phyloP scores from a whole-genome alignment of 2,888 invertebrate genomes.

The Ashinkailepas kermadecensis region DNA sequence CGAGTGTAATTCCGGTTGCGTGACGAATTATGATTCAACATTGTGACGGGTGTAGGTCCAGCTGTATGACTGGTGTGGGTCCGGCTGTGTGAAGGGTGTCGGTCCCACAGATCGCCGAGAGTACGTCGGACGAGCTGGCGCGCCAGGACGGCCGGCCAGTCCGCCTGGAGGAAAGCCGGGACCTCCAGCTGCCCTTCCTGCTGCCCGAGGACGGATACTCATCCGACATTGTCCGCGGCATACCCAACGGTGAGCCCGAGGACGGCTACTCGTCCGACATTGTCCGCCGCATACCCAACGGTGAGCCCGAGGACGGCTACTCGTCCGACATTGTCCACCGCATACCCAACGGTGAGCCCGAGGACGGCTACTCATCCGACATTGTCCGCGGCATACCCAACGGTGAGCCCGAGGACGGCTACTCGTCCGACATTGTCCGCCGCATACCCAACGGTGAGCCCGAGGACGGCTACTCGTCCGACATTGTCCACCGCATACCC shows the following conservation, averaged over 20 bases:
- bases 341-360: constrained; percentile 76
- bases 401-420: constrained; percentile 88
- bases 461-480: constrained; percentile 96
- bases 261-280: constrained; percentile 98
- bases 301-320: constrained; percentile 89
- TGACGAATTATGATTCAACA: too few relatives aligned
- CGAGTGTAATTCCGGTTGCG: too few relatives aligned
- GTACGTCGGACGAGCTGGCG: constrained; percentile 83
- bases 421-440: constrained; percentile 89
- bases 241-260: constrained; percentile 67
- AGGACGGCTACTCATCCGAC: constrained; percentile 96
- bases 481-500: constrained; percentile 88
- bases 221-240: constrained; percentile 88
- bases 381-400: constrained; percentile 83
- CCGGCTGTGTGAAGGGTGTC: too few relatives aligned
- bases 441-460: constrained; percentile 81
- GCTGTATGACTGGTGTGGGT: too few relatives aligned
- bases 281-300: constrained; percentile 79
- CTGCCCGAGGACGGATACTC: constrained; percentile 97
- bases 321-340: constrained; percentile 93
- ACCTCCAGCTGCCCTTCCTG: constrained; percentile 77
- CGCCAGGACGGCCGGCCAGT: constrained; percentile 84
- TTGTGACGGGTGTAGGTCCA: too few relatives aligned
- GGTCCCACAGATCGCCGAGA: constrained; percentile 65
- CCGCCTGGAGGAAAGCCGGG: constrained; percentile 77